Evolutionary conservation across 64 coral and sea anemone species (phyloP).

Genomic region (Stichodactyla helianthus): DNA sequence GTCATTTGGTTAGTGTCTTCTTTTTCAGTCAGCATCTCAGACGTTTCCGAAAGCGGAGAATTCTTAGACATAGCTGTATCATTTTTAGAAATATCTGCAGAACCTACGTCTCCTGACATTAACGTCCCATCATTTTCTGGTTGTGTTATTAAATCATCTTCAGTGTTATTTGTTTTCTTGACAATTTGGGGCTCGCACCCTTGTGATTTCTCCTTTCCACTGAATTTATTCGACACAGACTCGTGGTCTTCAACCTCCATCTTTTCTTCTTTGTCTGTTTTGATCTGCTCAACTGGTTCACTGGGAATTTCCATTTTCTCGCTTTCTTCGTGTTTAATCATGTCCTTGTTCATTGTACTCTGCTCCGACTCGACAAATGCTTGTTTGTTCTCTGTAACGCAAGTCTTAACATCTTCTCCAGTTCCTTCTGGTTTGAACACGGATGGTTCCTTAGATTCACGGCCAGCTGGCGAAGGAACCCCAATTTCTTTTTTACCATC

Average conservation of each 20-base stretch:
- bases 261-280: background rate
- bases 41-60: background rate
- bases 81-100: background rate
- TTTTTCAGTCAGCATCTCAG: background rate
- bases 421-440: constrained; percentile 12
- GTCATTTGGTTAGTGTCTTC: background rate
- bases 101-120: background rate
- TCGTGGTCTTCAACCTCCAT: background rate
- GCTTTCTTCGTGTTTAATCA: background rate
- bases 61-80: background rate
- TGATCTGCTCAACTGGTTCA: background rate
- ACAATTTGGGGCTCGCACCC: no score
- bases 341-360: background rate
- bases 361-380: background rate
- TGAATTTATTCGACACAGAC: no score
- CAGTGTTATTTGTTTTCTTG: background rate
- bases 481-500: background rate
- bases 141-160: background rate
- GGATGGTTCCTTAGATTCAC: background rate
- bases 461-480: background rate
- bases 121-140: background rate
- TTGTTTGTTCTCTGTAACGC: background rate
- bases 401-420: background rate
- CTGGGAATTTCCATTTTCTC: background rate
- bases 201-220: no score